phyloP scores from a whole-genome alignment of 2,888 invertebrate genomes.

The Drosophila gaucha region DNA sequence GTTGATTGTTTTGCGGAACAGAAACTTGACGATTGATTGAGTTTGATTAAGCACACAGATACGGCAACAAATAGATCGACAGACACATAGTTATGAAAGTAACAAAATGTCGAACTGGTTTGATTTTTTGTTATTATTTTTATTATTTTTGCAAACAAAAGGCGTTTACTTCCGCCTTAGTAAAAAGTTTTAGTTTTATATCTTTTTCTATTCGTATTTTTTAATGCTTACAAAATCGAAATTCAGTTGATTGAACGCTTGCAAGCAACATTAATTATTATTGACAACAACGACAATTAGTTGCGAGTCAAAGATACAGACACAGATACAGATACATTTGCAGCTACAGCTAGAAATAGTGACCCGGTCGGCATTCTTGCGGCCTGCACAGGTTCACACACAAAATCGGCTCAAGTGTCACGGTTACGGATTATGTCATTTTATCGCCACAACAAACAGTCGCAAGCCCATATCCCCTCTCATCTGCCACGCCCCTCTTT shows the following conservation, averaged over 20 bases:
- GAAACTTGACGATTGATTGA: conserved; percentile 72
- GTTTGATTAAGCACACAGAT: conserved; percentile 61
- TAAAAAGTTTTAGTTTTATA: conserved; percentile 48
- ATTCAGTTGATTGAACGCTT: conserved; percentile 32
- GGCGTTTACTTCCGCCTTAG: conserved; percentile 60
- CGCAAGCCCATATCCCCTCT: neutral
- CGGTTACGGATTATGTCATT: conserved; percentile 71
- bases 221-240: conserved; percentile 29
- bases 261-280: conserved; percentile 34
- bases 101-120: conserved; percentile 63
- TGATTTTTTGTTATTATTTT: conserved; percentile 17
- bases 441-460: conserved; percentile 36
- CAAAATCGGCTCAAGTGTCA: conserved; percentile 65
- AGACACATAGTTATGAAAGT: conserved; percentile 59
- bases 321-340: conserved; percentile 8
- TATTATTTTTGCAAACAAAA: conserved; percentile 50
- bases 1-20: conserved; percentile 71
- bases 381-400: conserved; percentile 55
- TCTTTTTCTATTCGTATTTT: neutral
- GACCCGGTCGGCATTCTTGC: conserved; percentile 49
- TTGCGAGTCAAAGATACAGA: conserved; percentile 5
- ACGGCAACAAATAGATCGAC: conserved; percentile 7
- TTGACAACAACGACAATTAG: conserved; percentile 41
- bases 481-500: neutral
- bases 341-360: conserved; percentile 14